Conservation (phyloP, 2,797 vertebrate genomes). For the Halcyon chelicuti region DNA sequence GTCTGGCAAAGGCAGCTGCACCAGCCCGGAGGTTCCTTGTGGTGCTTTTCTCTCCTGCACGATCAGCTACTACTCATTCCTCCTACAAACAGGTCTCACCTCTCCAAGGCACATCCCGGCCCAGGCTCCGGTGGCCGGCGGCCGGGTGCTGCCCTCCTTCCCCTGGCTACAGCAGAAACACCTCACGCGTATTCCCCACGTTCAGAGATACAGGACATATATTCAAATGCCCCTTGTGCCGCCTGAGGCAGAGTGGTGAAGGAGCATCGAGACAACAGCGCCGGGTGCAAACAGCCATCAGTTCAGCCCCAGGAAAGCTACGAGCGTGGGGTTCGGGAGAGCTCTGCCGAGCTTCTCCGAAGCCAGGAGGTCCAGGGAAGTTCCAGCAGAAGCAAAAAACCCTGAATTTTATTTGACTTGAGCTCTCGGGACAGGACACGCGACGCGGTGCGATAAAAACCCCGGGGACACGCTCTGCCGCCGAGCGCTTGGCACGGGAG, state of each 20-base stretch:
- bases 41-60: neutral
- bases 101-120: neutral
- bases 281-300: accelerated
- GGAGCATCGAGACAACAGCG: accelerated
- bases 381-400: neutral
- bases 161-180: neutral
- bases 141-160: neutral
- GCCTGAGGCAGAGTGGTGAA: accelerated
- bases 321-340: accelerated
- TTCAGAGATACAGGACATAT: no score
- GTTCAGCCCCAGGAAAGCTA: neutral
- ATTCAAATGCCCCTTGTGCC: no score
- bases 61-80: neutral
- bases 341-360: accelerated
- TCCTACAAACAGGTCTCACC: accelerated
- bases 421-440: accelerated
- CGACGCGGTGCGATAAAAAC: accelerated
- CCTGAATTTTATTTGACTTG: conserved; percentile 18
- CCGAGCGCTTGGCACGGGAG: accelerated
- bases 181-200: neutral
- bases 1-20: neutral
- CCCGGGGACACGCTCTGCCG: accelerated
- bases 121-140: accelerated
- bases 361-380: neutral
- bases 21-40: accelerated